Conservation (phyloP, 2,888 invertebrate species). For the Plagodis pulveraria region DNA sequence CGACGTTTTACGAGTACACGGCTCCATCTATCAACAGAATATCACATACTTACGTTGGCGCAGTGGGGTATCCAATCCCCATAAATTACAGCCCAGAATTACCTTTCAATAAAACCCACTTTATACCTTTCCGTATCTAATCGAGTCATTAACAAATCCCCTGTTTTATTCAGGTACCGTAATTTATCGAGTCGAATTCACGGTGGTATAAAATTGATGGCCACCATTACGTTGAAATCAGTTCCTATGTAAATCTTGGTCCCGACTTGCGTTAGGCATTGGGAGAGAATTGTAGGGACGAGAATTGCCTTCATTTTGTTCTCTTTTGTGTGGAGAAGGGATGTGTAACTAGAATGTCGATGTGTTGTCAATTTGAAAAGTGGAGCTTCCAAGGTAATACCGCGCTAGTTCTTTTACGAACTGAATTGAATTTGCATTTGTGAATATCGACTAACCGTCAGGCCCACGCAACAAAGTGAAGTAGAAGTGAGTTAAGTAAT, state of each 20-base stretch:
- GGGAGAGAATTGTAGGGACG: slow-evolving; percentile 10
- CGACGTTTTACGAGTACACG: too few relatives aligned
- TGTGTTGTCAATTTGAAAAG: not conserved
- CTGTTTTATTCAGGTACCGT: slow-evolving; percentile 23
- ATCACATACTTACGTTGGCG: too few relatives aligned
- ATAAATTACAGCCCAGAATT: not conserved
- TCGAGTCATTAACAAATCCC: slow-evolving; percentile 30
- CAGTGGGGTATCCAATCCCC: not conserved
- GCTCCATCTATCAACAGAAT: too few relatives aligned
- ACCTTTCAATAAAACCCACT: slow-evolving; percentile 22
- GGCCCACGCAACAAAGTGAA: too few relatives aligned
- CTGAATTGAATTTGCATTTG: too few relatives aligned
- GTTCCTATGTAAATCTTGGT: slow-evolving; percentile 38
- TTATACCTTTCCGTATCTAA: slow-evolving; percentile 19
- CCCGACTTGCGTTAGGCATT: slow-evolving; percentile 23
- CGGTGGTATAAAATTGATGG: slow-evolving; percentile 36
- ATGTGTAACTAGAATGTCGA: slow-evolving; percentile 8
- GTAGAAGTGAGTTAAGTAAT: too few relatives aligned
- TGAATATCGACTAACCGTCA: too few relatives aligned
- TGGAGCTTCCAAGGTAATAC: not conserved
- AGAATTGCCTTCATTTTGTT: slow-evolving; percentile 22
- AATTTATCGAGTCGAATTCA: slow-evolving; percentile 35
- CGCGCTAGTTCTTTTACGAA: too few relatives aligned
- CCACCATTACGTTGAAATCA: slow-evolving; percentile 35
- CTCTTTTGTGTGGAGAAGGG: slow-evolving; percentile 4